These are phyloP conservation scores for Lepidochrysops patricia DNA, from an alignment of 2,888 invertebrate genomes.

Conservation along the genomic window DNA sequence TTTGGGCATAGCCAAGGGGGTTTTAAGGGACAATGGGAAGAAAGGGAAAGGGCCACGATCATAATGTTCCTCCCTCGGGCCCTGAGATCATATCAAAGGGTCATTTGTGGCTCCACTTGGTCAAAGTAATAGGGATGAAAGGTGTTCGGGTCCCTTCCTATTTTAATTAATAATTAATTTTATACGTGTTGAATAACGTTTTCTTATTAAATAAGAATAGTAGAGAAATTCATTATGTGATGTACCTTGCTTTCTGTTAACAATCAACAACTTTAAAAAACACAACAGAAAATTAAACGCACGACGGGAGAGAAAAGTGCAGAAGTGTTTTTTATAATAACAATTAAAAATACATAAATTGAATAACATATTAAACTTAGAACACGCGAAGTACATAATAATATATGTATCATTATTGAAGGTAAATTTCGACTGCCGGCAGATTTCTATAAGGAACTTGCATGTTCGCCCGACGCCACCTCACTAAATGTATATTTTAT, in stretches of 20 bases:
- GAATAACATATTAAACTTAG: too few species aligned
- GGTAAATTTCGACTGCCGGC: too few species aligned
- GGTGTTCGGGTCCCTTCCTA: neutral
- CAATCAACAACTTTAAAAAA: too few species aligned
- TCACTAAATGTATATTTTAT: neutral
- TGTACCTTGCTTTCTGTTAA: too few species aligned
- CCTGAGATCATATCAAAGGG: slow-evolving; percentile 2
- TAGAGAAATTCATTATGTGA: too few species aligned
- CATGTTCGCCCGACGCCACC: neutral
- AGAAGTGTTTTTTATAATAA: too few species aligned
- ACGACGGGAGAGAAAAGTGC: too few species aligned
- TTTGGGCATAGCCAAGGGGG: neutral
- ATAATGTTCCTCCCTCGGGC: neutral
- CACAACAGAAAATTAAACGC: too few species aligned
- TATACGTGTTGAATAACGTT: neutral
- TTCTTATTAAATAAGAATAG: too few species aligned
- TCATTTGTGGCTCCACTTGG: neutral
- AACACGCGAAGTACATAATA: too few species aligned
- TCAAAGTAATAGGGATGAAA: slow-evolving; percentile 4
- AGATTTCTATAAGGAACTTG: neutral
- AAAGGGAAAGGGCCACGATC: neutral
- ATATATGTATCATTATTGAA: too few species aligned
- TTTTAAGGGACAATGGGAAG: neutral
- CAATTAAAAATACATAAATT: too few species aligned
- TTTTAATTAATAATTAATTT: neutral